Evolutionary conservation across 1,140 invertebrate species (phyloP), one percentile per base, ranked within the genome.

Genomic region (Eumeta japonica): DNA sequence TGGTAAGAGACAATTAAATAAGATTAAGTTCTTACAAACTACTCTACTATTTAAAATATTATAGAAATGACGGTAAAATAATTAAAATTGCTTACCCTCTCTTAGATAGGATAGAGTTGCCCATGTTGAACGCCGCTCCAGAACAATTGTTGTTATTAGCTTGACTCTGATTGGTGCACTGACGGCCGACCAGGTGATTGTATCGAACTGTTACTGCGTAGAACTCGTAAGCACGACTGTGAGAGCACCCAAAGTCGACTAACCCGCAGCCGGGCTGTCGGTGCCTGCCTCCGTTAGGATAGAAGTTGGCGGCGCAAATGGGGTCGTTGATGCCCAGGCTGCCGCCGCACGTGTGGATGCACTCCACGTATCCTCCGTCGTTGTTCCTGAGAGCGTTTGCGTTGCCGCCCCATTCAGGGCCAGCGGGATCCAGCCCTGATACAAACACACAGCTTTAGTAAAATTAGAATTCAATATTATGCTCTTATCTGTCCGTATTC

Each of bases 181-280:
- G n/a, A n/a, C n/a, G n/a, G n/a, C n/a, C n/a, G n/a, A 49, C 48
- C 18, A 80, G 75, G 34, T 68, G 72, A 9, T 61, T 46, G 10
- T 52, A 51, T 18, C 66, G 62, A 11, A 83, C 67, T 12, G 75
- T 79, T 37, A 80, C 77, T 17, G 77, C 74, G 36, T 75, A 83
- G n/a, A 78, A 73, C 12, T 62, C 28, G 38, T 75, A 80, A 2
- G 81, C 63, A 3, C 78, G 67, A 18, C 55, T 44, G 48, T 81
- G 81, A 10, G 75, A 62, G 39, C 81, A 82, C n/a, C n/a, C n/a
- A n/a, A n/a, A n/a, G n/a, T n/a, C n/a, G n/a, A n/a, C n/a, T n/a
- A n/a, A n/a, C n/a, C 36, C 37, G 42, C 87, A 90, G 10, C 86
- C 87, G 3, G 83, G 81, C 50, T 89, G 87, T 2, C 50, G 39